A percentile compares a stretch with the other conserved stretches of the same genome.
Evolutionary conservation across 2,888 invertebrate genomes (phyloP).

Genomic region (Epistrophe grossulariae): DNA sequence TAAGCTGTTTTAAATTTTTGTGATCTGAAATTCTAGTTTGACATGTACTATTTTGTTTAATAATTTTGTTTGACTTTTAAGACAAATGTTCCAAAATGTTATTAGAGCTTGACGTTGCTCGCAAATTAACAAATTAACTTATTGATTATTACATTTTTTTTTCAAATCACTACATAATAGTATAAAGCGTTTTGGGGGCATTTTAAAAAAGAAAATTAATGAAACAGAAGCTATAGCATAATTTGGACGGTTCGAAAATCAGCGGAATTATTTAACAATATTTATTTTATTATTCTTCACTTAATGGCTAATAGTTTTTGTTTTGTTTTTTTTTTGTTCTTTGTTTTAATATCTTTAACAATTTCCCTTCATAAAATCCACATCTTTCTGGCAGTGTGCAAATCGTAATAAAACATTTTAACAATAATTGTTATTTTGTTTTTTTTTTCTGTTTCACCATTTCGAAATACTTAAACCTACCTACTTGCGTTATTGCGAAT

Average conservation of each 20-base stretch:
- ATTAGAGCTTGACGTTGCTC: neutral
- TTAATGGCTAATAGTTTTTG: constrained; percentile 63
- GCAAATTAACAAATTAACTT: neutral
- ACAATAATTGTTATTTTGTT: constrained; percentile 24
- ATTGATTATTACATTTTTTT: neutral
- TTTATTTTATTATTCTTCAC: constrained; percentile 26
- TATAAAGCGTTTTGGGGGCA: constrained; percentile 1
- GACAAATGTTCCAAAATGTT: too few species aligned
- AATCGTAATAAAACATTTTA: constrained; percentile 59
- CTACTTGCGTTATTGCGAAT: constrained; percentile 16
- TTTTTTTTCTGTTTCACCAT: constrained; percentile 19
- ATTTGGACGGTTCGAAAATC: constrained; percentile 70
- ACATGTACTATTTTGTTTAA: too few species aligned
- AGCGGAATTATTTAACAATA: constrained; percentile 43
- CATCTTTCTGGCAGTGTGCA: constrained; percentile 74
- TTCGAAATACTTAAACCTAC: constrained; percentile 36
- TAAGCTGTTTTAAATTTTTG: too few species aligned
- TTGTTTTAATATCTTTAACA: constrained; percentile 40
- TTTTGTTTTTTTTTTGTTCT: constrained; percentile 8
- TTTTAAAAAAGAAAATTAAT: neutral
- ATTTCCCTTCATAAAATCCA: constrained; percentile 54
- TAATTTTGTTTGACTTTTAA: neutral
- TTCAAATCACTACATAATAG: neutral
- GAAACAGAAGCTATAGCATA: constrained; percentile 21
- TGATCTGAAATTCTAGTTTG: too few species aligned